Conservation (phyloP, 2,888 invertebrate species). For the Microctonus aethiopoides region DNA sequence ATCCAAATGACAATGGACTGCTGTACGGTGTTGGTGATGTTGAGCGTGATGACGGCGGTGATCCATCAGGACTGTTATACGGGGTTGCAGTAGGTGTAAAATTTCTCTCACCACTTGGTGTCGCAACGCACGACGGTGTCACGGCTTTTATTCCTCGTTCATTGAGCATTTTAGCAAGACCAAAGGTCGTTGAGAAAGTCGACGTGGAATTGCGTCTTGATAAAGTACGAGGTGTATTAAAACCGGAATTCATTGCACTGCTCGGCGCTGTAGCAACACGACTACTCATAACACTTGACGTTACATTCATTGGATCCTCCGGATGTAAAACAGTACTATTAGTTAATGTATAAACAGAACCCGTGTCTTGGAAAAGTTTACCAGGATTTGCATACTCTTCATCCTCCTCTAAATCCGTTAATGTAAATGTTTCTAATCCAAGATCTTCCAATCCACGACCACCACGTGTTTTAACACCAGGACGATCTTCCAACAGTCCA, state of each 20-base stretch:
- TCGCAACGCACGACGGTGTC: slow-evolving; percentile 75
- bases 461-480: slow-evolving; percentile 88
- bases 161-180: slow-evolving; percentile 81
- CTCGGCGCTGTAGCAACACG: slow-evolving; percentile 74
- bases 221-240: slow-evolving; percentile 66
- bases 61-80: slow-evolving; percentile 83
- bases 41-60: slow-evolving; percentile 71
- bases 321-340: slow-evolving; percentile 92
- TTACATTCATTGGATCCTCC: slow-evolving; percentile 82
- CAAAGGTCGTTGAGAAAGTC: slow-evolving; percentile 80
- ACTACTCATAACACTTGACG: slow-evolving; percentile 73
- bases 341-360: slow-evolving; percentile 85
- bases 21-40: slow-evolving; percentile 71
- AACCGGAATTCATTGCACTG: slow-evolving; percentile 60
- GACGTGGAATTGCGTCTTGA: slow-evolving; percentile 85
- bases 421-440: slow-evolving; percentile 77
- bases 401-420: slow-evolving; percentile 78
- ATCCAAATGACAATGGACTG: slow-evolving; percentile 64
- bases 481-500: slow-evolving; percentile 89
- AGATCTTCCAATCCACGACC: slow-evolving; percentile 80
- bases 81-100: slow-evolving; percentile 89
- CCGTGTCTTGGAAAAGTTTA: slow-evolving; percentile 80
- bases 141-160: slow-evolving; percentile 81
- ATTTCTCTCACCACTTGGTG: slow-evolving; percentile 74
- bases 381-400: slow-evolving; percentile 77